A percentile compares a stretch with the other conserved stretches of the same genome.
These are phyloP conservation scores for Leptatherina wallacei DNA, from an alignment of 2,797 vertebrate genomes.

Conservation along the genomic window DNA sequence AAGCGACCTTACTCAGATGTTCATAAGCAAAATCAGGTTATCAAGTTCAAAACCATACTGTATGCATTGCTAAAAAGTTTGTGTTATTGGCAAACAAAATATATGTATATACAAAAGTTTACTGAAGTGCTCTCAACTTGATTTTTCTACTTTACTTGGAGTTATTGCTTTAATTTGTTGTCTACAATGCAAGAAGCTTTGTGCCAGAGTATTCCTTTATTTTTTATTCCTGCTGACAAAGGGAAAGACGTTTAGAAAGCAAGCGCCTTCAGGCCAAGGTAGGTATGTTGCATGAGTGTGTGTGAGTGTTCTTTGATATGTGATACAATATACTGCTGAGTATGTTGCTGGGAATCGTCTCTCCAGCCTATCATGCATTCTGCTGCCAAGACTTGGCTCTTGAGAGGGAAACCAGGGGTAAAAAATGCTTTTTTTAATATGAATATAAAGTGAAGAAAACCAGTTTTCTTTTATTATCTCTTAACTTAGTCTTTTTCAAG, in stretches of 20 bases:
- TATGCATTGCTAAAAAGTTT: neutral
- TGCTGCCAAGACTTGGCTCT: slow-evolving; percentile 57
- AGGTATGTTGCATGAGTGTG: slow-evolving; percentile 25
- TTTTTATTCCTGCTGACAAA: slow-evolving; percentile 70
- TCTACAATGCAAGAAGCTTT: slow-evolving; percentile 15
- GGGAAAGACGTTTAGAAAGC: slow-evolving; percentile 35
- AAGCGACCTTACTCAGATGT: too few relatives aligned
- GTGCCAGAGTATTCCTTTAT: slow-evolving; percentile 33
- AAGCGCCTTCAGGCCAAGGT: slow-evolving; percentile 56
- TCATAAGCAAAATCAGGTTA: neutral
- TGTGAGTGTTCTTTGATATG: slow-evolving; percentile 31
- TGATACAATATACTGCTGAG: slow-evolving; percentile 64
- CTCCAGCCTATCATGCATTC: slow-evolving; percentile 65
- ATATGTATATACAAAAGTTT: neutral
- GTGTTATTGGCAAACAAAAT: neutral
- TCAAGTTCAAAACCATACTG: neutral
- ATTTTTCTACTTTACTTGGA: neutral
- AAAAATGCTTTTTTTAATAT: slow-evolving; percentile 37
- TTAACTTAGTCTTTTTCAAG: slow-evolving; percentile 30
- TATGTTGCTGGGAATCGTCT: slow-evolving; percentile 55
- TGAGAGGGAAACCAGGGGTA: slow-evolving; percentile 55
- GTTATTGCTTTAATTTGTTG: slow-evolving; percentile 4
- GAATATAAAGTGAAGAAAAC: slow-evolving; percentile 13
- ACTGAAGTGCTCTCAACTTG: neutral
- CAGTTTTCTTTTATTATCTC: slow-evolving; percentile 24